Conservation (phyloP, 2,113 vertebrate species). For the Passerina amoena region DNA sequence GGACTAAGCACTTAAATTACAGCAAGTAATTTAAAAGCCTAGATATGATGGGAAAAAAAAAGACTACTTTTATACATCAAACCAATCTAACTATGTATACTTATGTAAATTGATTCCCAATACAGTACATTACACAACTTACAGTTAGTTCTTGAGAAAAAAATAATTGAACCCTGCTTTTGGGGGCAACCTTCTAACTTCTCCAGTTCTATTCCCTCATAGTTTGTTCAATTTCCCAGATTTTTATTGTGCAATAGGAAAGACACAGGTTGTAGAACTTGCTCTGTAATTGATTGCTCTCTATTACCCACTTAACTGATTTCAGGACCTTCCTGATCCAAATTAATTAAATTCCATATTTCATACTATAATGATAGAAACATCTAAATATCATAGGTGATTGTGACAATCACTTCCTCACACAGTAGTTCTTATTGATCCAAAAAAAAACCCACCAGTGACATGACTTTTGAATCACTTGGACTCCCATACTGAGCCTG, state of each 20-base stretch:
- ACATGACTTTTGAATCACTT: neutral
- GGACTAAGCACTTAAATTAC: neutral
- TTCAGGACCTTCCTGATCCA: neutral
- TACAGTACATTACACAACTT: neutral
- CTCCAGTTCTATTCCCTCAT: neutral
- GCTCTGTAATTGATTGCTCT: neutral
- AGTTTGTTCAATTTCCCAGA: neutral
- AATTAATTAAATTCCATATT: neutral
- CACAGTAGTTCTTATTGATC: accelerated
- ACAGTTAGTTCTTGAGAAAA: neutral
- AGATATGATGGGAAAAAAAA: neutral
- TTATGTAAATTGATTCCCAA: neutral
- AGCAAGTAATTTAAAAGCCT: neutral
- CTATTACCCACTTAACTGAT: neutral
- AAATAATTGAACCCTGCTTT: neutral
- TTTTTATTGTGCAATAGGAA: neutral
- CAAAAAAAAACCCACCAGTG: neutral
- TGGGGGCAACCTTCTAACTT: neutral
- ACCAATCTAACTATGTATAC: neutral
- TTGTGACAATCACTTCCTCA: neutral
- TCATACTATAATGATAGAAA: neutral
- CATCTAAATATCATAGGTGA: neutral
- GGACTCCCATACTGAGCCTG: neutral
- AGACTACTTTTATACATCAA: neutral
- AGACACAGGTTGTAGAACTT: neutral